A percentile compares a stretch with the other conserved stretches of the same genome.
Conservation (phyloP, 2,888 invertebrate species). For the Diogma glabrata region DNA sequence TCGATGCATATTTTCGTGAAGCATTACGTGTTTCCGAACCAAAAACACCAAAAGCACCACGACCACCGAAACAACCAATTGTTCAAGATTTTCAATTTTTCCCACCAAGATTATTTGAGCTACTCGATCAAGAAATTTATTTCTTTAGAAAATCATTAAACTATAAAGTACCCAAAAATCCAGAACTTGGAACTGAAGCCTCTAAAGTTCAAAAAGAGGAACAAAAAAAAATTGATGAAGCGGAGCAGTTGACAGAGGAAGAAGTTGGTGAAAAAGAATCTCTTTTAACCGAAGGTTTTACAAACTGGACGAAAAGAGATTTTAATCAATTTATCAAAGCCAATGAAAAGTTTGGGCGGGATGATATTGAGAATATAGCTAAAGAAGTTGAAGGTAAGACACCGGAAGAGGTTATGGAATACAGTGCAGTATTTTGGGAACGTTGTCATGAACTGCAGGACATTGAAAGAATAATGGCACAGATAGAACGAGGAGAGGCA, state of each 20-base stretch:
- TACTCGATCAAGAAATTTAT: constrained; percentile 96
- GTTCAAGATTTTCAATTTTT: constrained; percentile 99
- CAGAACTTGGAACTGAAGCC: constrained; percentile 88
- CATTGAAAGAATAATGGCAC: constrained; percentile 94
- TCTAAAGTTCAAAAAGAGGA: constrained; percentile 89
- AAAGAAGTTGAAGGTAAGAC: constrained; percentile 95
- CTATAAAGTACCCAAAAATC: constrained; percentile 89
- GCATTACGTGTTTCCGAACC: constrained; percentile 92
- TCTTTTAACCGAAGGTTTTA: constrained; percentile 88
- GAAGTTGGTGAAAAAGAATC: constrained; percentile 87
- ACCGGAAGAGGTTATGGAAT: constrained; percentile 93
- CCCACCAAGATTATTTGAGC: constrained; percentile 91
- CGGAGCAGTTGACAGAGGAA: constrained; percentile 80
- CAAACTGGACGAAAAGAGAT: constrained; percentile 96
- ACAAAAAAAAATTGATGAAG: constrained; percentile 93
- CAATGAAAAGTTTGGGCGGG: constrained; percentile 95
- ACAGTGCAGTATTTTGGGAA: constrained; percentile 98
- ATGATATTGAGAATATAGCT: constrained; percentile 95
- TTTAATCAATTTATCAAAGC: constrained; percentile 99
- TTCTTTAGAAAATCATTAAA: constrained; percentile 89
- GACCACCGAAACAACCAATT: constrained; percentile 97
- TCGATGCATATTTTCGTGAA: constrained; percentile 96
- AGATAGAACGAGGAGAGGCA: constrained; percentile 94
- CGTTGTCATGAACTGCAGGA: constrained; percentile 94
- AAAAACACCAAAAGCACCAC: constrained; percentile 95